Evolutionary conservation across 1,140 invertebrate genomes (phyloP).

Genomic region (Apis dorsata): DNA sequence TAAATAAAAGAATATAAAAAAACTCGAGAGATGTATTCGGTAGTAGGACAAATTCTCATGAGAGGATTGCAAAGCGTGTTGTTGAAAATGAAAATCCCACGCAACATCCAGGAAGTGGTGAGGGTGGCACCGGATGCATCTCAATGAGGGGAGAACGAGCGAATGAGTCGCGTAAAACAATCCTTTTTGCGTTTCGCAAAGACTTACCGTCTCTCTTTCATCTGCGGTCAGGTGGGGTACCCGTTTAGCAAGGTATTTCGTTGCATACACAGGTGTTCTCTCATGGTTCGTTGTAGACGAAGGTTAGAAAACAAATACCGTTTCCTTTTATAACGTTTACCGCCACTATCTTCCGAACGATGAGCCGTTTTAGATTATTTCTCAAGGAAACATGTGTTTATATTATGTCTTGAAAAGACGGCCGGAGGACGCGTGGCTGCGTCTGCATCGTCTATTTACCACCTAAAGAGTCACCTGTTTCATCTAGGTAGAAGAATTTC

Average conservation of each 20-base stretch:
- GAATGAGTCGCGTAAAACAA: constrained; percentile 69
- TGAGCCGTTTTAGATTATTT: constrained; percentile 53
- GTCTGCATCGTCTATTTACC: constrained; percentile 53
- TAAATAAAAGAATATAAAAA: neutral
- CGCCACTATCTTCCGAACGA: constrained; percentile 8
- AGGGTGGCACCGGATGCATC: constrained; percentile 69
- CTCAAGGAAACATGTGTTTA: constrained; percentile 54
- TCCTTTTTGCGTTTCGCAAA: constrained; percentile 62
- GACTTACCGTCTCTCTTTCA: constrained; percentile 57
- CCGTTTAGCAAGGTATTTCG: constrained; percentile 58
- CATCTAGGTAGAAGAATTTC: constrained; percentile 46
- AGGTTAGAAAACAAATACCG: constrained; percentile 51
- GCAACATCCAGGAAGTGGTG: constrained; percentile 70
- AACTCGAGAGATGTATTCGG: neutral
- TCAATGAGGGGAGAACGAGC: constrained; percentile 64
- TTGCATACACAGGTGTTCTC: constrained; percentile 55
- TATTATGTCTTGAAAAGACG: constrained; percentile 36
- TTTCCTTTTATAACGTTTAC: neutral
- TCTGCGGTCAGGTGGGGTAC: constrained; percentile 50
- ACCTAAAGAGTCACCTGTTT: constrained; percentile 57
- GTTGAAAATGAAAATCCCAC: constrained; percentile 64
- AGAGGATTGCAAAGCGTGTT: constrained; percentile 19
- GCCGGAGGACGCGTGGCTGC: constrained; percentile 53
- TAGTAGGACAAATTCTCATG: constrained; percentile 20
- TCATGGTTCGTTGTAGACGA: constrained; percentile 29